Percentiles rank a stretch among this genome's conserved stretches.
These are phyloP conservation scores for Lepidothrix coronata DNA, from an alignment of 2,113 vertebrate species.

Conservation along the genomic window DNA sequence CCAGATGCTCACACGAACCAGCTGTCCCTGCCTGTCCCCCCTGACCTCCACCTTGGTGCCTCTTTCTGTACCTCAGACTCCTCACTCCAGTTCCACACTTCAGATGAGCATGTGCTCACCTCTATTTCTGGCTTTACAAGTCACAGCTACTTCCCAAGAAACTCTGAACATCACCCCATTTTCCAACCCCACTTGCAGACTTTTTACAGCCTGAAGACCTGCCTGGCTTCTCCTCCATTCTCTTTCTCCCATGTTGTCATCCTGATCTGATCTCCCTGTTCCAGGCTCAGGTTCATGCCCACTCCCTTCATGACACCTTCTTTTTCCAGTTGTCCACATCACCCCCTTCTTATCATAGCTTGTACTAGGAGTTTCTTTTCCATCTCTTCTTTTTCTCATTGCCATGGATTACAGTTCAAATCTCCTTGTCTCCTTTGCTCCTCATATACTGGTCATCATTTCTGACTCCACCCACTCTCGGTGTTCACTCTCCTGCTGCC, in stretches of 20 bases:
- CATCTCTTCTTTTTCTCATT: not conserved
- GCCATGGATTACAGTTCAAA: not conserved
- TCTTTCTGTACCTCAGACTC: not conserved
- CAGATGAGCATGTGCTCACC: not conserved
- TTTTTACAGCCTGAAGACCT: not conserved
- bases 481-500: not conserved
- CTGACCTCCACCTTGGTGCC: not conserved
- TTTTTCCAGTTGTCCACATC: not conserved
- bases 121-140: not conserved
- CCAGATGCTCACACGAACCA: fast-evolving
- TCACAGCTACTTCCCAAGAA: not conserved
- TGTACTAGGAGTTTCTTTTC: not conserved
- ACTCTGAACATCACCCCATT: not conserved
- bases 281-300: not conserved
- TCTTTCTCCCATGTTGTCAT: not conserved
- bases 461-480: not conserved
- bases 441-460: not conserved
- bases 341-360: not conserved
- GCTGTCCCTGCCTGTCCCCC: not conserved
- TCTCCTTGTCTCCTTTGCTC: not conserved
- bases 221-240: not conserved
- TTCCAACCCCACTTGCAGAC: not conserved
- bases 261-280: not conserved
- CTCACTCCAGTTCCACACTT: not conserved
- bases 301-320: not conserved